phyloP scores from a whole-genome alignment of 2,113 vertebrate genomes.

The Cochlearius cochlearius region DNA sequence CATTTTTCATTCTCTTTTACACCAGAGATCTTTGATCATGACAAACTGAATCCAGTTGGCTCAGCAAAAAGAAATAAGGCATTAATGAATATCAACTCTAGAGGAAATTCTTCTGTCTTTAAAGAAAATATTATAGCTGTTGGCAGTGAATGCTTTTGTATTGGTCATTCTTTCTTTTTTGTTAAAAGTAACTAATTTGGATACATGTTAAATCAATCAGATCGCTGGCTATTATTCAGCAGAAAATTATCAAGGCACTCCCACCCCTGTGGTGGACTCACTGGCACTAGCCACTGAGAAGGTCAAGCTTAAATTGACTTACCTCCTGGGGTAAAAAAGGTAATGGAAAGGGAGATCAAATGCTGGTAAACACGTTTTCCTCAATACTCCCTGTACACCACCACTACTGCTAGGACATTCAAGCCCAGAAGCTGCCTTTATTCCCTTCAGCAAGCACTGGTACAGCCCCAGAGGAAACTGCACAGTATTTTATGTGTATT shows the following conservation, averaged over 20 bases:
- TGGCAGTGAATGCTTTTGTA: background rate
- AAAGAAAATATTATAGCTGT: background rate
- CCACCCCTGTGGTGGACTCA: background rate
- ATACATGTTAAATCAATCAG: background rate
- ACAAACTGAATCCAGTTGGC: background rate
- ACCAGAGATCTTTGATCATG: background rate
- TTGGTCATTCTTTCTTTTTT: background rate
- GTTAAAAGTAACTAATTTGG: background rate
- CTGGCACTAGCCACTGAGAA: background rate
- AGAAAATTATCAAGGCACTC: background rate
- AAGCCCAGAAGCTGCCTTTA: background rate
- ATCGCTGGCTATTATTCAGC: background rate
- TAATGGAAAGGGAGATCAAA: background rate
- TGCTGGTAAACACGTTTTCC: background rate
- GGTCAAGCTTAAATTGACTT: background rate
- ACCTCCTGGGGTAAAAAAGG: background rate
- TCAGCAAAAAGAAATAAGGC: background rate
- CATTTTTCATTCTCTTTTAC: conserved; percentile 1
- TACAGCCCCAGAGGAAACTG: background rate
- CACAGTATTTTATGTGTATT: background rate
- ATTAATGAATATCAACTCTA: background rate
- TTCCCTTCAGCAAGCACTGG: background rate
- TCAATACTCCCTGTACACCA: background rate
- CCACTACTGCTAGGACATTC: background rate
- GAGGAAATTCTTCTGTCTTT: background rate